These are phyloP conservation scores for Colossoma macropomum DNA, from an alignment of 2,113 vertebrate species.

Conservation along the genomic window DNA sequence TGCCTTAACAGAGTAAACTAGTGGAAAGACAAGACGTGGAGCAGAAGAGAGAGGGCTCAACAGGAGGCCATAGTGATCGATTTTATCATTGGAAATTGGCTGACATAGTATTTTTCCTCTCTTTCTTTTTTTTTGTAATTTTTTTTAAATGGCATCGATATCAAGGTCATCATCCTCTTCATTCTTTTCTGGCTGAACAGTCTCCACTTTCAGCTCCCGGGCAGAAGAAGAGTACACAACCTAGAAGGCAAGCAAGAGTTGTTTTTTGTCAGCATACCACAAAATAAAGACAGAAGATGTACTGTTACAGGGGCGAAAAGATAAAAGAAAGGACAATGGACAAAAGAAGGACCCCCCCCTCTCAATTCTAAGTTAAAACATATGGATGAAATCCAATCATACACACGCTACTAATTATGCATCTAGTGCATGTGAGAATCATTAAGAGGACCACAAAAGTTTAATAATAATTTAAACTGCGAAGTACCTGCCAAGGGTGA, in stretches of 20 bases:
- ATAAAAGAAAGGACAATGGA: too few species aligned
- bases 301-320: too few species aligned
- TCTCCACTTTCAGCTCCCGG: slow-evolving; percentile 94
- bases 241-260: slow-evolving; percentile 69
- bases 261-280: not conserved
- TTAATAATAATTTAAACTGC: too few species aligned
- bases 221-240: slow-evolving; percentile 95
- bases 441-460: too few species aligned
- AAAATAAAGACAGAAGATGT: not conserved
- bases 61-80: slow-evolving; percentile 30
- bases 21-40: not conserved
- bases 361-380: too few species aligned
- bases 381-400: too few species aligned
- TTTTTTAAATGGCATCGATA: slow-evolving; percentile 94
- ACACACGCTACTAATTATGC: too few species aligned
- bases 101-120: not conserved
- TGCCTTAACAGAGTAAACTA: slow-evolving; percentile 31
- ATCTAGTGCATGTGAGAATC: too few species aligned
- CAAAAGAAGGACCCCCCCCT: too few species aligned
- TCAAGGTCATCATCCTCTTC: slow-evolving; percentile 97
- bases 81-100: slow-evolving; percentile 61
- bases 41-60: slow-evolving; percentile 40
- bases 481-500: too few species aligned
- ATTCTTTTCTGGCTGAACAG: slow-evolving; percentile 83
- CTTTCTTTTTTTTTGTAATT: slow-evolving; percentile 17